These are phyloP conservation scores for Catocala sponsa DNA, from an alignment of 2,888 invertebrate genomes.

Conservation along the genomic window DNA sequence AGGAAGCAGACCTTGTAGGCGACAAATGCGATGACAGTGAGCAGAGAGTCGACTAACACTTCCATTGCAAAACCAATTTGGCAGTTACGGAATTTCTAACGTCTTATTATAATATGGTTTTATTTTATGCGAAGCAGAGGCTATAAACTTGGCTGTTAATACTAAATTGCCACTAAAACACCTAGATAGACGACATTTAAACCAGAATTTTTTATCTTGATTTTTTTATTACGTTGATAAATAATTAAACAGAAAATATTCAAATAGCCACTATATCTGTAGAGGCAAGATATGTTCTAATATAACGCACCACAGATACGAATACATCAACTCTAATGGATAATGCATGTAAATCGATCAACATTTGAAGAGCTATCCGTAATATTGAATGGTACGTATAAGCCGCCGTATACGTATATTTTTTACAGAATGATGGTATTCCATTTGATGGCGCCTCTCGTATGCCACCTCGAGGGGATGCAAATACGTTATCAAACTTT, in stretches of 20 bases:
- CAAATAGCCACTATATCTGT: neutral
- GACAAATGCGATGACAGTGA: too few species aligned
- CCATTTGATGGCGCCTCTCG: slow-evolving; percentile 26
- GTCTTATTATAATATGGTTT: too few species aligned
- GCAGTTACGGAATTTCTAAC: too few species aligned
- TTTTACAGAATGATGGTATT: slow-evolving; percentile 34
- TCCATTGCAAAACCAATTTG: too few species aligned
- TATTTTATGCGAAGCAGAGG: too few species aligned
- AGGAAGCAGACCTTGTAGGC: too few species aligned
- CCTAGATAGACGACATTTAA: neutral
- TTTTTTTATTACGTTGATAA: neutral
- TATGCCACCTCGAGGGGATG: slow-evolving; percentile 28
- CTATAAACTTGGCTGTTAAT: neutral
- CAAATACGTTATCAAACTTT: slow-evolving; percentile 37
- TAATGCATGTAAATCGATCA: slow-evolving; percentile 58
- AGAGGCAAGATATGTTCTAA: neutral
- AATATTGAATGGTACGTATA: slow-evolving; percentile 25
- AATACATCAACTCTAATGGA: slow-evolving; percentile 54
- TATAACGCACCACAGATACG: slow-evolving; percentile 29
- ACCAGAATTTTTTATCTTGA: neutral
- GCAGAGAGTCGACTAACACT: too few species aligned
- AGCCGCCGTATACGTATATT: slow-evolving; percentile 26
- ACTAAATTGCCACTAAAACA: neutral
- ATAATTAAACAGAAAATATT: too few species aligned
- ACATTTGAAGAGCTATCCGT: slow-evolving; percentile 32